phyloP scores from a whole-genome alignment of 1,140 invertebrate species.

The Brachystomella parvula region DNA sequence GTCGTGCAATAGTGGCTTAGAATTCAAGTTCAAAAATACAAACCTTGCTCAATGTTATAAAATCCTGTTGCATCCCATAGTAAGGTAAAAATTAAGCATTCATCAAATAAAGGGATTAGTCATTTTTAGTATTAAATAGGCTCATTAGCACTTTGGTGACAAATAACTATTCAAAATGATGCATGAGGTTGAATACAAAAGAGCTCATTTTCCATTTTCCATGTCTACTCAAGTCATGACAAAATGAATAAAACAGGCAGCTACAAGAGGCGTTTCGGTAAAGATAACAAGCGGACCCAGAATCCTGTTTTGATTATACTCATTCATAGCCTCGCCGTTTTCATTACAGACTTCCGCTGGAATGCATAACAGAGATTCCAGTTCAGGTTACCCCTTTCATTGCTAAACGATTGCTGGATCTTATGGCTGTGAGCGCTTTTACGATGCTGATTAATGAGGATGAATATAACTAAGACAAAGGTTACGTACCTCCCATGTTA shows the following conservation, averaged over 20 bases:
- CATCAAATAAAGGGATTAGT: background rate
- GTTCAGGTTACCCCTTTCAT: background rate
- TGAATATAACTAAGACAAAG: background rate
- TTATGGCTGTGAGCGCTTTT: background rate
- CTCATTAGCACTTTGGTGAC: background rate
- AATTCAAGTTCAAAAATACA: background rate
- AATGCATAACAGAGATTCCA: background rate
- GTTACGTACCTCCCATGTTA: background rate
- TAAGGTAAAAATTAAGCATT: background rate
- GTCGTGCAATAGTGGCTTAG: background rate
- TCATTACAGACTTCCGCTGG: background rate
- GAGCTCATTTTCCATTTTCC: background rate
- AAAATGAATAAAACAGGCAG: background rate
- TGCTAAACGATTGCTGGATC: background rate
- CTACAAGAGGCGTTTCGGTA: too few species aligned
- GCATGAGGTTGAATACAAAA: background rate
- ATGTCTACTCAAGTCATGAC: background rate
- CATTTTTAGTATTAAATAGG: background rate
- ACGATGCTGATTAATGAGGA: background rate
- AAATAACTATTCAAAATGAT: background rate
- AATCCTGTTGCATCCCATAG: background rate
- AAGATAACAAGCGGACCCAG: too few species aligned
- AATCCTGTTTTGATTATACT: too few species aligned
- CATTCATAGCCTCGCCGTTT: too few species aligned
- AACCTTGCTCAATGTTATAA: background rate